phyloP scores from a whole-genome alignment of 2,113 vertebrate species.

The Microcebus murinus region DNA sequence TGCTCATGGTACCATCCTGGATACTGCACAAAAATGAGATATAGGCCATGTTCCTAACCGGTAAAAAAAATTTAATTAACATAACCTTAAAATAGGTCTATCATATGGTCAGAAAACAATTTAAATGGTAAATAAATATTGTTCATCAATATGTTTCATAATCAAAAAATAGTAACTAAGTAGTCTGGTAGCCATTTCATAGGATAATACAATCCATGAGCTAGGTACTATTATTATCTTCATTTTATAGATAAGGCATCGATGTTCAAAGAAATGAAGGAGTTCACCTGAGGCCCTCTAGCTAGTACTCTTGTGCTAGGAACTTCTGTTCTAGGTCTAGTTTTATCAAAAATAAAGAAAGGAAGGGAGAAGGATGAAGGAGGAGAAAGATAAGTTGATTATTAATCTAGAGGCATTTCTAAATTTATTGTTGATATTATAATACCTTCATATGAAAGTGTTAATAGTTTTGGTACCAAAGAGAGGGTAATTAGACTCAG shows the following conservation, averaged over 20 bases:
- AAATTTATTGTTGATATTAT: neutral
- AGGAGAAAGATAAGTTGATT: neutral
- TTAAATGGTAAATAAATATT: constrained; percentile 16
- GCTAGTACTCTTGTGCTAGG: neutral
- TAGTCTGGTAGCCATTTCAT: neutral
- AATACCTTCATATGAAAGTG: constrained; percentile 4
- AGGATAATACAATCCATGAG: neutral
- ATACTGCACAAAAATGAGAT: neutral
- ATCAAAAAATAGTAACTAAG: neutral
- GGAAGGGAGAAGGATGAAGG: neutral
- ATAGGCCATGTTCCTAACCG: neutral
- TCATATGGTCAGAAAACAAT: neutral
- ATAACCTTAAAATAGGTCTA: neutral
- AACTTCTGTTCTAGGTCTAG: neutral
- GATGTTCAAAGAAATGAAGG: neutral
- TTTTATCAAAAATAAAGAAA: neutral
- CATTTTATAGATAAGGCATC: neutral
- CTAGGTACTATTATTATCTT: neutral
- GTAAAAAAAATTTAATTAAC: neutral
- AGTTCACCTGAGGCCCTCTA: neutral
- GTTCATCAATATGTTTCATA: neutral
- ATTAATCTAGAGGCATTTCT: constrained; percentile 22
- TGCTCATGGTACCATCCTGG: neutral
- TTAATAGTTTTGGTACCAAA: neutral
- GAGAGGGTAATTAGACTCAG: neutral